phyloP scores from a whole-genome alignment of 2,888 invertebrate genomes.

The Vandiemenella viatica region DNA sequence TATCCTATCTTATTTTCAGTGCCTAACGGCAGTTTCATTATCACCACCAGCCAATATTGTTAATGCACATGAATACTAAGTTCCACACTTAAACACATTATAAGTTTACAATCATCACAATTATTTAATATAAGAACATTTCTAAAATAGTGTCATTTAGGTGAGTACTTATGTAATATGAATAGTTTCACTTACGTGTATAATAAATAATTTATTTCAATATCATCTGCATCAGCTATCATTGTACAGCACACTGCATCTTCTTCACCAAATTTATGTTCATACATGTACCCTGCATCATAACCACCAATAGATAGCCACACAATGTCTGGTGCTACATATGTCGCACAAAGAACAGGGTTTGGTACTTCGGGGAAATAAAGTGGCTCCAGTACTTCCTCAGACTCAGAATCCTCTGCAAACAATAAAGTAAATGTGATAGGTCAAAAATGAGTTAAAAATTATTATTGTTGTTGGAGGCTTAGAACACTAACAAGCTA shows the following conservation, averaged over 20 bases:
- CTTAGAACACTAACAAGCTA: too few relatives aligned
- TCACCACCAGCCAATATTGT: too few relatives aligned
- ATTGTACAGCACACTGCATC: constrained; percentile 32
- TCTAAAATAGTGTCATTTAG: too few relatives aligned
- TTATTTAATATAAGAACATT: too few relatives aligned
- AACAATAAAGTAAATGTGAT: constrained; percentile 10
- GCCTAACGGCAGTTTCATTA: too few relatives aligned
- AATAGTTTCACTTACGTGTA: constrained; percentile 39
- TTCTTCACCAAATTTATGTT: constrained; percentile 33
- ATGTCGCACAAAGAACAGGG: constrained; percentile 39
- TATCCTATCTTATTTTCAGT: too few relatives aligned
- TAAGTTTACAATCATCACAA: too few relatives aligned
- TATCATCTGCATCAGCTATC: constrained; percentile 37
- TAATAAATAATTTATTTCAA: constrained; percentile 38
- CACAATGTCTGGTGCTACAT: constrained; percentile 34
- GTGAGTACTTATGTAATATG: too few relatives aligned
- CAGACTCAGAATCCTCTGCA: constrained; percentile 39
- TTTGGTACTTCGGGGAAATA: constrained; percentile 41
- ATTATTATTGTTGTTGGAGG: too few relatives aligned
- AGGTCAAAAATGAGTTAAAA: too few relatives aligned
- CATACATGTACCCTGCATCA: constrained; percentile 52
- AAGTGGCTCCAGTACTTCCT: constrained; percentile 36
- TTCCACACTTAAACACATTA: too few relatives aligned
- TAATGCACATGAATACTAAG: too few relatives aligned
- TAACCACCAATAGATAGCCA: constrained; percentile 48